Conservation (phyloP, 2,113 vertebrate genomes). For the Dicerorhinus sumatrensis region DNA sequence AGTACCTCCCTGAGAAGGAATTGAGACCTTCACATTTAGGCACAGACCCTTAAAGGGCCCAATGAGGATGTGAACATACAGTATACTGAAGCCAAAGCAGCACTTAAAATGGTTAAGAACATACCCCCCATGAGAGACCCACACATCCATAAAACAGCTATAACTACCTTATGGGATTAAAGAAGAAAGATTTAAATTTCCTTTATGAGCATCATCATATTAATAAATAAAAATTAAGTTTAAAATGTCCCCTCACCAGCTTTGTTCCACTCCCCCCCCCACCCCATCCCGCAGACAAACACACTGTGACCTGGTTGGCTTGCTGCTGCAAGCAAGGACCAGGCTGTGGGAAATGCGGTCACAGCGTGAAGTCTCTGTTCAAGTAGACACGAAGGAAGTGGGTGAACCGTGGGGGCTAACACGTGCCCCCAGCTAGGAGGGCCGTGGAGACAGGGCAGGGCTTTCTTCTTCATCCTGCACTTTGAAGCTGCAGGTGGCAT, state of each 20-base stretch:
- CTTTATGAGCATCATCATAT: neutral
- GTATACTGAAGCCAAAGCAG: neutral
- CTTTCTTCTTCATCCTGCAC: neutral
- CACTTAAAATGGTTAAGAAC: neutral
- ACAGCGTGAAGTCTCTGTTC: neutral
- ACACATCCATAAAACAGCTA: neutral
- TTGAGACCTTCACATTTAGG: neutral
- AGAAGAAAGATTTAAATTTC: neutral
- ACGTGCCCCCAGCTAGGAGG: neutral
- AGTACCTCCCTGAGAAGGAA: neutral
- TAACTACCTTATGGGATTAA: neutral
- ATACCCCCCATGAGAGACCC: neutral
- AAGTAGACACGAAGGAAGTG: neutral
- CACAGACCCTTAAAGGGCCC: neutral
- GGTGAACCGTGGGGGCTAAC: neutral
- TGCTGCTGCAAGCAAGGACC: accelerated
- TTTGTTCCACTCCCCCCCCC: neutral
- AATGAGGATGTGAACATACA: neutral
- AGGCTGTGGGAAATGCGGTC: neutral
- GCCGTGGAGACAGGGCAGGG: neutral
- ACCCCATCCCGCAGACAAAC: neutral
- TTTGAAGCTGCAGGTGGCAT: constrained; percentile 4
- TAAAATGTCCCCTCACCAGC: neutral
- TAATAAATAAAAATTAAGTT: neutral
- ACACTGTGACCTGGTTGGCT: neutral